These are phyloP conservation scores for Darevskia mixta DNA, from an alignment of 2,797 vertebrate genomes.

Conservation along the genomic window DNA sequence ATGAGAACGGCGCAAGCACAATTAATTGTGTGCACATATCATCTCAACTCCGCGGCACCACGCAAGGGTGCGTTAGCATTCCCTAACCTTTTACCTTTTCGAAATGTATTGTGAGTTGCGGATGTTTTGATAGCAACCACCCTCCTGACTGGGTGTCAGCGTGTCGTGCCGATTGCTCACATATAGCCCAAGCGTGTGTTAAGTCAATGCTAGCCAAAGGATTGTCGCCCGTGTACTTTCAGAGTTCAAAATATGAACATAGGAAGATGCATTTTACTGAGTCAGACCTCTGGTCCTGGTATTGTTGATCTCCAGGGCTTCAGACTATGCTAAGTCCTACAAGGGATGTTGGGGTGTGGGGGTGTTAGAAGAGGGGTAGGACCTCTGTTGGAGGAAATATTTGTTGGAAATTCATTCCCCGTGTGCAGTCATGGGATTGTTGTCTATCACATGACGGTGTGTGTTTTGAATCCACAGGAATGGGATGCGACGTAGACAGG, in stretches of 20 bases:
- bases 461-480: too few relatives aligned
- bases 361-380: too few relatives aligned
- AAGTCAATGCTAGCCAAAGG: constrained; percentile 65
- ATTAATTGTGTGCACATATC: constrained; percentile 40
- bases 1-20: not conserved
- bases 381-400: too few relatives aligned
- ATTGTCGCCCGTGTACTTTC: constrained; percentile 67
- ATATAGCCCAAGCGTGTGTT: constrained; percentile 44
- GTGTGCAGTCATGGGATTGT: too few relatives aligned
- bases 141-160: constrained; percentile 43
- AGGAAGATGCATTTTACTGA: too few relatives aligned
- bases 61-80: constrained; percentile 55
- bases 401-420: too few relatives aligned
- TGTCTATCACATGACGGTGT: too few relatives aligned
- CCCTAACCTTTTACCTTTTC: constrained; percentile 35
- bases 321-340: too few relatives aligned
- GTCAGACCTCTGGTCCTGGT: too few relatives aligned
- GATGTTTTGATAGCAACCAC: constrained; percentile 39
- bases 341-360: too few relatives aligned
- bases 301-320: too few relatives aligned
- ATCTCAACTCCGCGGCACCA: constrained; percentile 43
- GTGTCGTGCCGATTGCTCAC: constrained; percentile 61
- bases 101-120: constrained; percentile 41
- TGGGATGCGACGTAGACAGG: too few relatives aligned
- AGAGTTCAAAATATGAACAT: constrained; percentile 34